Base-by-base conservation (phyloP, 2,797 vertebrate genomes). In the Heliangelus exortis region DNA sequence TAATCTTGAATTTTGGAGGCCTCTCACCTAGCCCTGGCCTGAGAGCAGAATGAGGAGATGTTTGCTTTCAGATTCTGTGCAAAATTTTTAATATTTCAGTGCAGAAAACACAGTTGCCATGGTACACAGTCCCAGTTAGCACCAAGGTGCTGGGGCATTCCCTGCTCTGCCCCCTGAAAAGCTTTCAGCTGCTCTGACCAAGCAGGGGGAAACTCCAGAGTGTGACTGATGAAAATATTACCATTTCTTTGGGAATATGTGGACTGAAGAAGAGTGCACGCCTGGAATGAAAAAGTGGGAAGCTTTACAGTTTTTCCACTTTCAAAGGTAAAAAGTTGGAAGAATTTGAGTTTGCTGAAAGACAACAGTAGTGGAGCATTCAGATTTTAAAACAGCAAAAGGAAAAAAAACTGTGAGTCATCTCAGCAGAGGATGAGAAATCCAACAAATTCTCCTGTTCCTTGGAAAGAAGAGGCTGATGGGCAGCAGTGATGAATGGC, bases 71-170 rank as follows among this genome's bases (percentile, higher is more conserved):
- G 94, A 68, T 51, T 16, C 89, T 20, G 47, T 50, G 58, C 33
- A 66, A 78, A 87, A 57, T 84, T 89, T 81, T 77, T 69, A 69
- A 68, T 82, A 81, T 29, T 94, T 78, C 68, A 83, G 87, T 3
- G 10, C 66, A 68, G 68, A 72, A 91, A 29, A 62, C 6, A 23
- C 89, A 76, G 92, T 93, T 96, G 93, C 95, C 93, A 93, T 94
- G 93, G 92, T 89, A 89, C 36, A 9, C 5, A 65, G 58, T 71
- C 68, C 82, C 66, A 31, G 61, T 65, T 34, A 91, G 82, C 75
- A 72, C 36, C 47, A 19, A 5, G 2, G 2, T 1, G 2, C 48
- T 39, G 62, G 74, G 19, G 33, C 34, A 20, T 53, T 54, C 75
- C 84, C 79, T n/a, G 51, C 90, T 77, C 87, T 77, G 86, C 86